These are phyloP conservation scores for Eumeta japonica DNA, from an alignment of 1,140 invertebrate genomes.

Conservation along the genomic window DNA sequence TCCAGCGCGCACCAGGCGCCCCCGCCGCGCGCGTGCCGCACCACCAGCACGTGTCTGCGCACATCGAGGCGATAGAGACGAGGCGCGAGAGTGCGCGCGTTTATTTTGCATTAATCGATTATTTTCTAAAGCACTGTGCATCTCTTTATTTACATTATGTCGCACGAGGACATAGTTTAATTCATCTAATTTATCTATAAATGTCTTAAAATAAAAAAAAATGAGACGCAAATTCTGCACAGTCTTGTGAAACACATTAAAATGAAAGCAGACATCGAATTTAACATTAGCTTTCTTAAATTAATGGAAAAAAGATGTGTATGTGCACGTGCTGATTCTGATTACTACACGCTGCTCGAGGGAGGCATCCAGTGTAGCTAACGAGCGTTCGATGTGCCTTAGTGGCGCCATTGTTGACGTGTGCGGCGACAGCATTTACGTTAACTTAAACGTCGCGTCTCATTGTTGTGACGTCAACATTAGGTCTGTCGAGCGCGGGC, in stretches of 20 bases:
- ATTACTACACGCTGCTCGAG: too few species aligned
- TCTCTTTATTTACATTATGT: neutral
- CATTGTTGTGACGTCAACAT: too few species aligned
- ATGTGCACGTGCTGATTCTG: too few species aligned
- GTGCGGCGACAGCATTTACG: too few species aligned
- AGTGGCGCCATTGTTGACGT: too few species aligned
- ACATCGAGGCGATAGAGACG: conserved; percentile 29
- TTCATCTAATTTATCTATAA: neutral
- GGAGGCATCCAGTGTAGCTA: too few species aligned
- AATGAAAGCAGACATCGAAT: too few species aligned
- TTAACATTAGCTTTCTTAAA: too few species aligned
- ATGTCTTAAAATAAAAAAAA: neutral
- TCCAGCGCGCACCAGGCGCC: conserved; percentile 74
- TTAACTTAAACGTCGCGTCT: too few species aligned
- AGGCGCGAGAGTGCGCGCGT: neutral
- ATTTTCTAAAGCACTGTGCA: neutral
- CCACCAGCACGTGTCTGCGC: conserved; percentile 72
- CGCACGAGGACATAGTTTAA: neutral
- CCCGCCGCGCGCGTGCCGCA: conserved; percentile 68
- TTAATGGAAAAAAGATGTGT: too few species aligned
- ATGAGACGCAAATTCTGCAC: neutral
- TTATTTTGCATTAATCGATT: neutral
- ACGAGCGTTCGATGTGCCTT: too few species aligned
- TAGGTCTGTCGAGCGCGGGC: neutral
- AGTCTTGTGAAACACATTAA: too few species aligned